These are phyloP conservation scores for Clarias pachynema DNA, from an alignment of 2,797 vertebrate species.

Conservation along the genomic window DNA sequence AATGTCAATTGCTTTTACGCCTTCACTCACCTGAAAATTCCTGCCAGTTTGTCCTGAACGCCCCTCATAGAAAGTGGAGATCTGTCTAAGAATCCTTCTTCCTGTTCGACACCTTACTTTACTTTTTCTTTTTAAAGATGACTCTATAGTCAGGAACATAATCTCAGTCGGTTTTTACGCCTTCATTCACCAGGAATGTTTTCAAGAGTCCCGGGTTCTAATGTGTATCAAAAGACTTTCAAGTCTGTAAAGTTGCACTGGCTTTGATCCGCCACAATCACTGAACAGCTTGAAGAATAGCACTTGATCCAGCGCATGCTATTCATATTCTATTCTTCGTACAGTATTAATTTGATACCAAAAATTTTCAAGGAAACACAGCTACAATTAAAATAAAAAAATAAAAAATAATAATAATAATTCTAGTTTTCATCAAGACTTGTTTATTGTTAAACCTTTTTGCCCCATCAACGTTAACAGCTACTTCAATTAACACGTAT, in stretches of 20 bases:
- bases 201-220: too few relatives aligned
- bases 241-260: not conserved
- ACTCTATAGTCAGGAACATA: constrained; percentile 26
- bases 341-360: not conserved
- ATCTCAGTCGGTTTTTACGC: not conserved
- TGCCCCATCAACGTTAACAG: not conserved
- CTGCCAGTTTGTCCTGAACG: not conserved
- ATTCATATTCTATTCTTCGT: not conserved
- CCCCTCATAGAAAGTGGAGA: not conserved
- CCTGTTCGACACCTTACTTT: not conserved
- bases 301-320: not conserved
- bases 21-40: too few relatives aligned
- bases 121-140: constrained; percentile 33
- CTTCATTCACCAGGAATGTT: too few relatives aligned
- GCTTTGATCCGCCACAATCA: not conserved
- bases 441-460: not conserved
- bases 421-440: not conserved
- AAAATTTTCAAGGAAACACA: not conserved
- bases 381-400: not conserved
- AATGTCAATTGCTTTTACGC: too few relatives aligned
- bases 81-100: not conserved
- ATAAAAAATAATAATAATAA: not conserved
- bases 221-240: not conserved
- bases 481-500: not conserved
- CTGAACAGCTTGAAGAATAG: not conserved